These are phyloP conservation scores for Lanius collurio DNA, from an alignment of 2,113 vertebrate species.

Conservation along the genomic window DNA sequence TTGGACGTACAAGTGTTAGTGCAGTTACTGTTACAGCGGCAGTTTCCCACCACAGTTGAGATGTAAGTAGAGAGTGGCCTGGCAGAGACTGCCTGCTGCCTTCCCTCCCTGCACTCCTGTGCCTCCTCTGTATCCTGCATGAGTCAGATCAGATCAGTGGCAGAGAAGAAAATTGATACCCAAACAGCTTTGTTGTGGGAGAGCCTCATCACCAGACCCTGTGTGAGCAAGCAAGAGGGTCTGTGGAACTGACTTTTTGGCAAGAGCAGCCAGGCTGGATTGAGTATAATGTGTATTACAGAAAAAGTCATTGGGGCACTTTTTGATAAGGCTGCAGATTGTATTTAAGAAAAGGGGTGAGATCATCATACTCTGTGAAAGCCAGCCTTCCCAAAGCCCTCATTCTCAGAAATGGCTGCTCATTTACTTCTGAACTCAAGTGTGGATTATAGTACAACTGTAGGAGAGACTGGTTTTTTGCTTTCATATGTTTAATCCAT, in stretches of 20 bases:
- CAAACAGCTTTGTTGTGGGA: neutral
- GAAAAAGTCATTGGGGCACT: neutral
- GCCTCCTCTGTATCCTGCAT: neutral
- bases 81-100: neutral
- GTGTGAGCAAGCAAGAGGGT: neutral
- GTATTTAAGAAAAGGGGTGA: neutral
- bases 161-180: neutral
- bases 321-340: neutral
- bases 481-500: neutral
- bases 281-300: neutral
- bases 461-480: neutral
- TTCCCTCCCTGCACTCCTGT: neutral
- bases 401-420: neutral
- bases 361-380: neutral
- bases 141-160: neutral
- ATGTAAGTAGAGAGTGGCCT: neutral
- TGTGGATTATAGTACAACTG: neutral
- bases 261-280: neutral
- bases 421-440: neutral
- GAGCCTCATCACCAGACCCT: neutral
- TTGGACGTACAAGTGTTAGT: neutral
- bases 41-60: neutral
- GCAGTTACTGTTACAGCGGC: neutral
- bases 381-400: neutral
- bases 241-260: neutral